Conservation (phyloP, 1,140 invertebrate genomes). For the Pachyrhynchus sulphureomaculatus region DNA sequence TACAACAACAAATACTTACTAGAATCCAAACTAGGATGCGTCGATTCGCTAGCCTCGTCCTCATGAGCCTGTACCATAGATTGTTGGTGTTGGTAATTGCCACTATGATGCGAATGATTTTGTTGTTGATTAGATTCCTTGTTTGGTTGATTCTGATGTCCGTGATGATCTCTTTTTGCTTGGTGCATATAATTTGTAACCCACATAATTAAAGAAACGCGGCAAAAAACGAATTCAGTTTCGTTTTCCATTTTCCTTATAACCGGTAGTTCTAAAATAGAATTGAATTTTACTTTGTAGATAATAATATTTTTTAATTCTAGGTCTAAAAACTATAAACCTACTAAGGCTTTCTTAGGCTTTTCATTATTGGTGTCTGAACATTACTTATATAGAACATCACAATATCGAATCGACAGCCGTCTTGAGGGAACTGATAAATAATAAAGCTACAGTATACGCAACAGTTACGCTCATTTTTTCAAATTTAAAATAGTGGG, state of each 20-base stretch:
- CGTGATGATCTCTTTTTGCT: slow-evolving; percentile 35
- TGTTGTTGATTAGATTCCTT: background rate
- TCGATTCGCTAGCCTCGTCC: slow-evolving; percentile 44
- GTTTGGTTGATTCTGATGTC: background rate
- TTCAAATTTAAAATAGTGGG: too few relatives aligned
- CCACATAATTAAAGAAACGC: slow-evolving; percentile 88
- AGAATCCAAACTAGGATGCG: slow-evolving; percentile 47
- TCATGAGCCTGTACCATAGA: slow-evolving; percentile 30
- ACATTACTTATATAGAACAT: too few relatives aligned
- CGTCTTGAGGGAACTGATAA: too few relatives aligned
- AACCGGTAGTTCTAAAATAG: slow-evolving; percentile 59
- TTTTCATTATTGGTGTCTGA: too few relatives aligned
- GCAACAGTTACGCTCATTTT: too few relatives aligned
- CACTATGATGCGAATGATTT: background rate
- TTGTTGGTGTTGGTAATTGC: background rate
- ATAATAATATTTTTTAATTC: background rate
- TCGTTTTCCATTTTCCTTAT: slow-evolving; percentile 59
- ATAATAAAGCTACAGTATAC: too few relatives aligned
- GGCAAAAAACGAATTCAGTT: slow-evolving; percentile 69
- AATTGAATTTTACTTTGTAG: too few relatives aligned
- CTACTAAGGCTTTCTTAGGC: too few relatives aligned
- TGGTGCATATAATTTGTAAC: slow-evolving; percentile 78
- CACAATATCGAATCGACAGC: too few relatives aligned
- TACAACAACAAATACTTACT: slow-evolving; percentile 40
- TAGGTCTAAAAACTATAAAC: background rate